Evolutionary conservation across 92 coral and sea anemone genomes (phyloP).

Genomic region (Siderastrea siderea): DNA sequence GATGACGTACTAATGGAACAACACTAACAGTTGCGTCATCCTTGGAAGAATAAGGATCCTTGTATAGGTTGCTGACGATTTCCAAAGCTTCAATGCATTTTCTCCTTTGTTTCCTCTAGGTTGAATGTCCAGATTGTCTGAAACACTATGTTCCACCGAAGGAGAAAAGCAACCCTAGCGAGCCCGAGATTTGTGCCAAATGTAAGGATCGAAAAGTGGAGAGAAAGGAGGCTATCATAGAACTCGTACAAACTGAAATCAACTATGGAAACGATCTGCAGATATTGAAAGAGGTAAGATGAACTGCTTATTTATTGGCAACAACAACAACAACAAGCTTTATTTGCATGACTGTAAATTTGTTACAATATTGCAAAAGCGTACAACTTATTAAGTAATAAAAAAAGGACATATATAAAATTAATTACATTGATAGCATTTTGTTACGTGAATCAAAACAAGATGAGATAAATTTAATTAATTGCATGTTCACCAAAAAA

Average conservation of each 20-base stretch:
- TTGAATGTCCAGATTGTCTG: slow-evolving; percentile 92
- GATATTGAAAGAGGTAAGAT: slow-evolving; percentile 91
- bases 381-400: too few species aligned
- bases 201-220: slow-evolving; percentile 90
- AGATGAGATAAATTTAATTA: too few species aligned
- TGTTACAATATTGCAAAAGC: too few species aligned
- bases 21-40: too few species aligned
- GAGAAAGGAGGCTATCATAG: slow-evolving; percentile 96
- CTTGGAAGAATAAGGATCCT: too few species aligned
- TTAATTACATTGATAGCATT: too few species aligned
- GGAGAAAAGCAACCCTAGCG: not conserved
- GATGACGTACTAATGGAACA: too few species aligned
- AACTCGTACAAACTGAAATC: slow-evolving; percentile 95
- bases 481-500: too few species aligned
- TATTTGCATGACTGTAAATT: too few species aligned
- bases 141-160: slow-evolving; percentile 74
- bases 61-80: not conserved
- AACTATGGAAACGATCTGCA: slow-evolving; percentile 96
- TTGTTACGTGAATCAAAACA: too few species aligned
- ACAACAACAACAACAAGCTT: not conserved
- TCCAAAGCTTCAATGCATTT: not conserved
- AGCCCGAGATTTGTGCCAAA: slow-evolving; percentile 79
- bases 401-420: too few species aligned
- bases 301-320: not conserved
- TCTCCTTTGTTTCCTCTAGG: slow-evolving; percentile 45